phyloP scores from a whole-genome alignment of 2,797 vertebrate genomes.

The Hyperoplus lanceolatus region DNA sequence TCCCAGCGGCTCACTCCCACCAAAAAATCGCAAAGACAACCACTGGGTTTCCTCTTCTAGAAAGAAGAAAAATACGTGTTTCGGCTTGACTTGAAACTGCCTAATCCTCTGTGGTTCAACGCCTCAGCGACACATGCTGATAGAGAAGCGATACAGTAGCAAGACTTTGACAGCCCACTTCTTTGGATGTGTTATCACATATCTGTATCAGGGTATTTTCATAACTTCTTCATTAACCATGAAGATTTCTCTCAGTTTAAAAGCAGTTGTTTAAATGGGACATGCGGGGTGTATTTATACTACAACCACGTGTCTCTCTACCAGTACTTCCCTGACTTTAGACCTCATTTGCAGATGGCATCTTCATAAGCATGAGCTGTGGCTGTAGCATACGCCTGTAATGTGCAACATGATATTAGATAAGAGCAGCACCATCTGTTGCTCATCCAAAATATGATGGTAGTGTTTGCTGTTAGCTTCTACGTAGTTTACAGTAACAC shows the following conservation, averaged over 20 bases:
- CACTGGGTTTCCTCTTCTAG: conserved; percentile 30
- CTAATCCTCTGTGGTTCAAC: conserved; percentile 64
- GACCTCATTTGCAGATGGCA: conserved; percentile 29
- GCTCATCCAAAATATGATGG: conserved; percentile 23
- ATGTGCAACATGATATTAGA: conserved; percentile 53
- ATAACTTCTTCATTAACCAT: conserved; percentile 19
- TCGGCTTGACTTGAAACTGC: conserved; percentile 42
- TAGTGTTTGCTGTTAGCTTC: conserved; percentile 7
- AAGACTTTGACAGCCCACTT: background rate
- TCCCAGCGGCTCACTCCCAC: conserved; percentile 20
- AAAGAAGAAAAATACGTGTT: conserved; percentile 31
- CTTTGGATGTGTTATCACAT: conserved; percentile 16
- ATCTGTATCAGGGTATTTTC: conserved; percentile 40
- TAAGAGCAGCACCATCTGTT: conserved; percentile 46
- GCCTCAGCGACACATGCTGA: conserved; percentile 39
- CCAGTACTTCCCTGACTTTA: conserved; percentile 6
- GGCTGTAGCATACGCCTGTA: conserved; percentile 33
- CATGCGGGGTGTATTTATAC: conserved; percentile 7
- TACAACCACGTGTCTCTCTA: conserved; percentile 1
- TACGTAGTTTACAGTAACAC: background rate
- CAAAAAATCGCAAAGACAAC: conserved; percentile 25
- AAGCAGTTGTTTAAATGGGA: conserved; percentile 7
- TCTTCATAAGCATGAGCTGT: conserved; percentile 30
- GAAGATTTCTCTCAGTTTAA: conserved; percentile 11
- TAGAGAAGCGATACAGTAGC: conserved; percentile 37